phyloP scores from a whole-genome alignment of 2,888 invertebrate species.

The Oscheius myriophilus region DNA sequence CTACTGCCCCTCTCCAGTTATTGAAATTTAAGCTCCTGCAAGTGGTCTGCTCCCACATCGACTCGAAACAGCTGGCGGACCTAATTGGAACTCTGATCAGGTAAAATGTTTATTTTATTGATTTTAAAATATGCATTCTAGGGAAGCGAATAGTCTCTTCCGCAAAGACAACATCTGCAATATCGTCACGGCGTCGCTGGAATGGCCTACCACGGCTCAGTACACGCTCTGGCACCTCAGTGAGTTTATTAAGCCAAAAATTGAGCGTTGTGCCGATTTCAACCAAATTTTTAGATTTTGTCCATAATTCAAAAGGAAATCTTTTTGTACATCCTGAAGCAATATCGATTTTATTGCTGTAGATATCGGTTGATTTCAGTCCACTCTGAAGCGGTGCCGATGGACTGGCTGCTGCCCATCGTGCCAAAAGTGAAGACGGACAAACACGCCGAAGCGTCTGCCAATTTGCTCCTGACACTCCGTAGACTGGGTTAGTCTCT shows the following conservation, averaged over 20 bases:
- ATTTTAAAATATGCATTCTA: constrained; percentile 76
- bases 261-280: neutral
- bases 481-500: constrained; percentile 73
- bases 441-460: constrained; percentile 90
- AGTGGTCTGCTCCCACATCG: constrained; percentile 88
- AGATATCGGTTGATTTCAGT: constrained; percentile 33
- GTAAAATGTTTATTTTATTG: constrained; percentile 2
- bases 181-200: constrained; percentile 79
- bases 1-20: too few species aligned
- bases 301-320: too few species aligned
- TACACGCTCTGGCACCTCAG: constrained; percentile 92
- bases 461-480: constrained; percentile 87
- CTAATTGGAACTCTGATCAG: constrained; percentile 81
- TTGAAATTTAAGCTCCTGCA: constrained; percentile 78
- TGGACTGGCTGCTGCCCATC: constrained; percentile 52
- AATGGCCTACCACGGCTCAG: constrained; percentile 97
- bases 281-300: too few species aligned
- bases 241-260: too few species aligned
- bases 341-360: neutral
- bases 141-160: constrained; percentile 80
- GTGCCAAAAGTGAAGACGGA: constrained; percentile 78
- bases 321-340: too few species aligned
- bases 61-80: constrained; percentile 86
- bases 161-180: constrained; percentile 73
- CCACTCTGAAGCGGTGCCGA: constrained; percentile 50